These are phyloP conservation scores for Oxyteleia sp. DNA, from an alignment of 2,888 invertebrate species.

Conservation along the genomic window DNA sequence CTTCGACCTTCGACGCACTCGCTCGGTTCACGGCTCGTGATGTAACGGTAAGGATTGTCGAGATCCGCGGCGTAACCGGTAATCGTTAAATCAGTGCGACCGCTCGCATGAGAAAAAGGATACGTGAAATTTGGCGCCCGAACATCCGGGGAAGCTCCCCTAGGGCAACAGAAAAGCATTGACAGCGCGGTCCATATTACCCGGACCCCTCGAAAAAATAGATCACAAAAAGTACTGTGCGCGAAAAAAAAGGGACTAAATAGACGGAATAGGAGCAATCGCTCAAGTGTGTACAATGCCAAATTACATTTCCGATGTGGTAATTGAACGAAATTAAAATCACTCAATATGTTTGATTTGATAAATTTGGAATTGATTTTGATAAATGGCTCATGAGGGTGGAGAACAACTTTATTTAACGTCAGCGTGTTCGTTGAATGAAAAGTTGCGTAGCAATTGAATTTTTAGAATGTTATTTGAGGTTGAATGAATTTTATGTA, in stretches of 20 bases:
- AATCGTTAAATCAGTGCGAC: constrained; percentile 76
- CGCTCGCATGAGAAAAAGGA: constrained; percentile 59
- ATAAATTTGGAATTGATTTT: constrained; percentile 52
- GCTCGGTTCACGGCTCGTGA: constrained; percentile 42
- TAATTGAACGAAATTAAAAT: constrained; percentile 69
- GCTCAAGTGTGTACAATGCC: constrained; percentile 69
- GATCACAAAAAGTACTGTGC: constrained; percentile 44
- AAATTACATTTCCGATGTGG: constrained; percentile 65
- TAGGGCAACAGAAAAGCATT: constrained; percentile 42
- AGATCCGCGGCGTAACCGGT: constrained; percentile 76
- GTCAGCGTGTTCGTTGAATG: background rate
- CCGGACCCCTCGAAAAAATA: constrained; percentile 67
- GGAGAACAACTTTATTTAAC: constrained; percentile 4
- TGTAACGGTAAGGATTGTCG: constrained; percentile 67
- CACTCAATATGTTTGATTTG: constrained; percentile 63
- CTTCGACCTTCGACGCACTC: constrained; percentile 63
- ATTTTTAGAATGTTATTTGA: too few species aligned
- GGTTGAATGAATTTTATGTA: too few species aligned
- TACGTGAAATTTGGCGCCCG: constrained; percentile 62
- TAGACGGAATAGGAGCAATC: constrained; percentile 70
- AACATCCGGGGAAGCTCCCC: constrained; percentile 54
- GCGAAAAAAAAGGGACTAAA: constrained; percentile 62
- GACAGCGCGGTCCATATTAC: constrained; percentile 58
- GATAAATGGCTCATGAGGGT: constrained; percentile 33
- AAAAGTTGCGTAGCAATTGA: too few species aligned